A percentile compares a stretch with the other conserved stretches of the same genome.
Conservation (phyloP, 2,797 vertebrate species). For the Chiloscyllium punctatum region DNA sequence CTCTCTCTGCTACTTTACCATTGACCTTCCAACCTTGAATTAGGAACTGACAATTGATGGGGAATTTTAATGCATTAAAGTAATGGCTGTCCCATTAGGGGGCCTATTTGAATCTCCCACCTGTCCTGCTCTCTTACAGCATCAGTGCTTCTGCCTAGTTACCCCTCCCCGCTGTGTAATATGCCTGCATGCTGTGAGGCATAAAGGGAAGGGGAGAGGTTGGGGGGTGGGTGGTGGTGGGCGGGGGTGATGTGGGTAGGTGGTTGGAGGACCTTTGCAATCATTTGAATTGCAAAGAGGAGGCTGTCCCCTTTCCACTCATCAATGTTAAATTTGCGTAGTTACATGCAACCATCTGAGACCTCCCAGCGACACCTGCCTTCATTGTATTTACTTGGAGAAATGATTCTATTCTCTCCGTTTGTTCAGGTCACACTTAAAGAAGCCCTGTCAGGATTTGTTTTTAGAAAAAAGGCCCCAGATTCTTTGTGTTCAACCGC, state of each 20-base stretch:
- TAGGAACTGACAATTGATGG: background rate
- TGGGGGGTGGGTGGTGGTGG: too few species aligned
- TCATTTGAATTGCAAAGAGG: background rate
- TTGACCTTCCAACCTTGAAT: background rate
- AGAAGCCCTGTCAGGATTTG: background rate
- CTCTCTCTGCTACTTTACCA: background rate
- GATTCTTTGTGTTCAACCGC: background rate
- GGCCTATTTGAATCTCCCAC: background rate
- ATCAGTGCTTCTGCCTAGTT: background rate
- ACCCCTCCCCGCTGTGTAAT: background rate
- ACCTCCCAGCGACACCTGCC: background rate
- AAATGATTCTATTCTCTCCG: background rate
- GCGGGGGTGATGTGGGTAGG: too few species aligned
- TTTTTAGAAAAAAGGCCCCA: background rate
- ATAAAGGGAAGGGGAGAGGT: background rate
- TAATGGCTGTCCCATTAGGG: background rate
- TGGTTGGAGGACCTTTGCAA: background rate
- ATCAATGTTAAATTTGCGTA: background rate
- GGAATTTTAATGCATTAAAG: background rate
- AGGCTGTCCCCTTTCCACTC: background rate
- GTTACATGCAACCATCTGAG: background rate
- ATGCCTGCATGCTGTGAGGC: background rate
- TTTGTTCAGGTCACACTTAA: background rate
- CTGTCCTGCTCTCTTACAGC: background rate
- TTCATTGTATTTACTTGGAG: conserved; percentile 7